A percentile compares a stretch with the other conserved stretches of the same genome.
Conservation (phyloP, 2,113 vertebrate genomes). For the Cyrtonyx montezumae region DNA sequence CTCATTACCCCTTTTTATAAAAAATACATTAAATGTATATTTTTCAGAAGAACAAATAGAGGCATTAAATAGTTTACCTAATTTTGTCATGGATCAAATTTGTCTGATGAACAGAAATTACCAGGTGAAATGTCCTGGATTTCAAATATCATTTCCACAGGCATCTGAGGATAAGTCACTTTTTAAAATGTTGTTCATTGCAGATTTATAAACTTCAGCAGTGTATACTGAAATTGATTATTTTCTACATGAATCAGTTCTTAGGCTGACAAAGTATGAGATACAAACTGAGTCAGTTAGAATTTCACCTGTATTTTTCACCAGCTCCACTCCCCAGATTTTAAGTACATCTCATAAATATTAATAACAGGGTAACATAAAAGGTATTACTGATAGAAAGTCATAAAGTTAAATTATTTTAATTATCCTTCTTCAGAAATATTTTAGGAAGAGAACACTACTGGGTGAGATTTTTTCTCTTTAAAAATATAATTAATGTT, state of each 20-base stretch:
- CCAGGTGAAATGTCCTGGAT: not conserved
- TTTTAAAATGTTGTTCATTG: not conserved
- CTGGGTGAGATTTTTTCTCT: not conserved
- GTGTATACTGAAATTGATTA: not conserved
- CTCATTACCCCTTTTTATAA: not conserved
- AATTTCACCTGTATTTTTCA: not conserved
- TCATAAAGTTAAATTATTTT: not conserved
- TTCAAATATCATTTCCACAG: not conserved
- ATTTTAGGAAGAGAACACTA: not conserved
- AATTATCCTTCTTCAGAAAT: not conserved
- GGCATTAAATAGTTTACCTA: not conserved
- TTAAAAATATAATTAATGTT: conserved; percentile 2
- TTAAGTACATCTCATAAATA: not conserved
- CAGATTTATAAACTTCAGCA: not conserved
- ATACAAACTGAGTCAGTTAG: not conserved
- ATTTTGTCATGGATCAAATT: not conserved
- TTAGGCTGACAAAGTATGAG: not conserved
- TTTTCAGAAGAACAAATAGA: not conserved
- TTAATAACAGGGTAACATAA: not conserved
- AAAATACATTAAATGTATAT: not conserved
- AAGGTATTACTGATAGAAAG: not conserved
- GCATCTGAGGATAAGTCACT: not conserved
- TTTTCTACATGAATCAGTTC: not conserved
- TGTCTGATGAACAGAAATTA: not conserved
- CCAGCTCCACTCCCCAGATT: not conserved